Conservation (phyloP, 2,888 invertebrate genomes). For the Hedychridium roseum region DNA sequence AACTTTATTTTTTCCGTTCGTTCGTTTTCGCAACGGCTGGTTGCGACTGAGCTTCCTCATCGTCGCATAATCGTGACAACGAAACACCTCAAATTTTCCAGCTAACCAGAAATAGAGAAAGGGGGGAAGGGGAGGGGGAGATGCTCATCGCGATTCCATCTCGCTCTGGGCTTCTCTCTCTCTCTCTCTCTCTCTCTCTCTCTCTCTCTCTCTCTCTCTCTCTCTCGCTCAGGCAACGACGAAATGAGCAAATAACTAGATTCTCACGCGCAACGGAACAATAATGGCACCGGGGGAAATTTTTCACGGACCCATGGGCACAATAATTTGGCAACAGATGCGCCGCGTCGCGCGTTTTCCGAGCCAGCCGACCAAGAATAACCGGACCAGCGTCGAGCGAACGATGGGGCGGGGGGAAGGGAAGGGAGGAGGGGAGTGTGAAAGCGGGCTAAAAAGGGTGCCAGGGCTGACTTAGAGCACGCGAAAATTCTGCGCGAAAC, state of each 20-base stretch:
- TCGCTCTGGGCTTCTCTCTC: background rate
- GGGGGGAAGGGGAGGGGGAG: background rate
- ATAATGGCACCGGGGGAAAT: constrained; percentile 58
- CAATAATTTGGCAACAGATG: constrained; percentile 65
- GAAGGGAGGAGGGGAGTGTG: constrained; percentile 22
- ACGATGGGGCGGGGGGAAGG: constrained; percentile 30
- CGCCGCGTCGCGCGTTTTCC: constrained; percentile 57
- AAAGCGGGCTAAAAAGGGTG: background rate
- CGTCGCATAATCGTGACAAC: too few relatives aligned
- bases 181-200: background rate
- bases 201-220: constrained; percentile 1
- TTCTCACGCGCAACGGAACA: constrained; percentile 58
- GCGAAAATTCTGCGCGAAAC: too few relatives aligned
- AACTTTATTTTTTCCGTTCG: too few relatives aligned
- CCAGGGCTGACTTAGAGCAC: too few relatives aligned
- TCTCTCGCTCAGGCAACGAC: constrained; percentile 20
- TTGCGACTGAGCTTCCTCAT: too few relatives aligned
- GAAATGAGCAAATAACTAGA: constrained; percentile 59
- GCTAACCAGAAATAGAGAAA: too few relatives aligned
- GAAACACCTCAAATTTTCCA: too few relatives aligned
- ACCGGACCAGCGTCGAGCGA: too few relatives aligned
- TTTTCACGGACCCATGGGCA: constrained; percentile 62
- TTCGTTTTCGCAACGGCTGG: too few relatives aligned
- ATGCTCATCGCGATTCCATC: constrained; percentile 1
- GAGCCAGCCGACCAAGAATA: constrained; percentile 61